phyloP scores from a whole-genome alignment of 2,888 invertebrate species.

The Rhopalosiphum nymphaeae region DNA sequence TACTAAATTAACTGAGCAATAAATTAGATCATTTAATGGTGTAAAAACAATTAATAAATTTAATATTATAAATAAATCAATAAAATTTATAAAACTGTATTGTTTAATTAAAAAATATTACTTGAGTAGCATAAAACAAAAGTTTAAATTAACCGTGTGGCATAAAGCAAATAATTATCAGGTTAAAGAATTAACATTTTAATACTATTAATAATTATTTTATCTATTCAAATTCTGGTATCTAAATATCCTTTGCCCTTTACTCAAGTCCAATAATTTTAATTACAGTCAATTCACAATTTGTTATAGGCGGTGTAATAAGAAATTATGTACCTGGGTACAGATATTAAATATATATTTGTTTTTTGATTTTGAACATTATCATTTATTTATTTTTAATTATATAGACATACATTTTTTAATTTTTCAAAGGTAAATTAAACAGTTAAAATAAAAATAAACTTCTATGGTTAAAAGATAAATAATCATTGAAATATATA shows the following conservation, averaged over 20 bases:
- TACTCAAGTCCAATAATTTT: neutral
- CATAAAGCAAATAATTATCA: neutral
- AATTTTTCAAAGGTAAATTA: neutral
- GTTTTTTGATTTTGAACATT: neutral
- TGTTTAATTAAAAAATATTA: too few relatives aligned
- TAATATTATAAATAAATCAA: too few relatives aligned
- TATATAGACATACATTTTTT: neutral
- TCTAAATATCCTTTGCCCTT: neutral
- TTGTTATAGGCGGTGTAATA: neutral
- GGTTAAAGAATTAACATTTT: neutral
- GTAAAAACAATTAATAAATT: neutral
- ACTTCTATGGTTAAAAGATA: constrained; percentile 17
- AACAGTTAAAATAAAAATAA: neutral
- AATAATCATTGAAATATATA: neutral
- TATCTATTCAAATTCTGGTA: neutral
- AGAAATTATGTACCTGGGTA: neutral
- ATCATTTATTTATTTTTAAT: neutral
- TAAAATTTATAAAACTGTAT: too few relatives aligned
- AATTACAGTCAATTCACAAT: neutral
- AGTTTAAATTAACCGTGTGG: too few relatives aligned
- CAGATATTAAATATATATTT: neutral
- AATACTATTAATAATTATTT: neutral
- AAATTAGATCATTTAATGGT: neutral
- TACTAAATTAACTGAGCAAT: neutral
- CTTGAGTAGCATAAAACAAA: too few relatives aligned